These are phyloP conservation scores for Seladonia tumulorum DNA, from an alignment of 2,888 invertebrate genomes.

Conservation along the genomic window DNA sequence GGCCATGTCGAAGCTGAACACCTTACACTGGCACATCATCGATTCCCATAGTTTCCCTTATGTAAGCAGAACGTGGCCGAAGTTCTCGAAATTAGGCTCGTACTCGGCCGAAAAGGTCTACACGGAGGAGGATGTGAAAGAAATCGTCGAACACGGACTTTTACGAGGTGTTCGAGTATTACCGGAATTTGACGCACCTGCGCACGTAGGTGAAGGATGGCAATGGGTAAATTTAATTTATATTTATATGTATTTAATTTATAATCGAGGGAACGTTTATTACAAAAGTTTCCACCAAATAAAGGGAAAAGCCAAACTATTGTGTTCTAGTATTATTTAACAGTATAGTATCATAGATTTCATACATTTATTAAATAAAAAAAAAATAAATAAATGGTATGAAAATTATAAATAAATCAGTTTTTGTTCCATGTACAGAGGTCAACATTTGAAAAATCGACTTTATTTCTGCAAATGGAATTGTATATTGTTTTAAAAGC, in stretches of 20 bases:
- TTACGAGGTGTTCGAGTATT: conserved; percentile 93
- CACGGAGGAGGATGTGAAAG: conserved; percentile 82
- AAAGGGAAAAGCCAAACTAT: no score
- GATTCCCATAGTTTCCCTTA: conserved; percentile 98
- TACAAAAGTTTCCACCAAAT: no score
- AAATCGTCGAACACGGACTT: conserved; percentile 89
- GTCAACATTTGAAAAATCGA: background rate
- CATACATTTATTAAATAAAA: no score
- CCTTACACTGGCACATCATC: conserved; percentile 97
- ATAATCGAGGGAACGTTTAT: no score
- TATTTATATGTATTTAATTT: background rate
- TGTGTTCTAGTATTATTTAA: no score
- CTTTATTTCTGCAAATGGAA: background rate
- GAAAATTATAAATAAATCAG: background rate
- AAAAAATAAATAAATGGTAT: no score
- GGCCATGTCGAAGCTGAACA: conserved; percentile 95
- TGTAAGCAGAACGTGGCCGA: conserved; percentile 90
- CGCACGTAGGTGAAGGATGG: conserved; percentile 95
- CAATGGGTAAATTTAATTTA: conserved; percentile 84
- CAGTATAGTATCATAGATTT: no score
- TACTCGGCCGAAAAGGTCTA: conserved; percentile 90
- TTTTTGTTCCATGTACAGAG: background rate
- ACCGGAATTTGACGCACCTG: conserved; percentile 97
- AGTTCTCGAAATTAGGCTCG: conserved; percentile 91
- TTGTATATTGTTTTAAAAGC: background rate